These are phyloP conservation scores for Uropetala carovei DNA, from an alignment of 2,888 invertebrate species.

Conservation along the genomic window DNA sequence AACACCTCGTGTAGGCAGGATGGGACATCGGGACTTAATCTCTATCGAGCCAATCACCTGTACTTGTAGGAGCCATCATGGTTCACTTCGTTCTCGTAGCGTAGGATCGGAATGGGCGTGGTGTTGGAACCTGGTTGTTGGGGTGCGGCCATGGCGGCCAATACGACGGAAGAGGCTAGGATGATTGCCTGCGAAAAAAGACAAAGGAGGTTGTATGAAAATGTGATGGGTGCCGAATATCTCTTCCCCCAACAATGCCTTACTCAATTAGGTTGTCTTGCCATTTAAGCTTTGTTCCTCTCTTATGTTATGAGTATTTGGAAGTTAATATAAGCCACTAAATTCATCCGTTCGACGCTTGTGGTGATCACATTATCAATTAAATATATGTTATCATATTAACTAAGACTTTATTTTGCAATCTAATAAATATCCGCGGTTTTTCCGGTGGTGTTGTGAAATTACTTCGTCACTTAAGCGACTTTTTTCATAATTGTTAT, in stretches of 20 bases:
- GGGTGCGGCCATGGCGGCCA: conserved; percentile 66
- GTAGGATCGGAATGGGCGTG: conserved; percentile 79
- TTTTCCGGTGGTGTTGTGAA: too few relatives aligned
- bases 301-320: too few relatives aligned
- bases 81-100: conserved; percentile 80
- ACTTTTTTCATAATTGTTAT: too few relatives aligned
- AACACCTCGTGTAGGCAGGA: too few relatives aligned
- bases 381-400: too few relatives aligned
- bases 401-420: too few relatives aligned
- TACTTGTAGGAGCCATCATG: conserved; percentile 81
- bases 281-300: too few relatives aligned
- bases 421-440: too few relatives aligned
- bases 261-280: neutral
- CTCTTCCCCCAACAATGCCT: neutral
- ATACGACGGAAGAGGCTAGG: conserved; percentile 67
- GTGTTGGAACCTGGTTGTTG: conserved; percentile 71
- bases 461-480: too few relatives aligned
- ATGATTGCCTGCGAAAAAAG: conserved; percentile 67
- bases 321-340: too few relatives aligned
- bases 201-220: neutral
- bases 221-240: neutral
- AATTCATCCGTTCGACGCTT: too few relatives aligned
- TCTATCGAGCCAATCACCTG: conserved; percentile 71
- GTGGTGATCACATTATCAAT: too few relatives aligned
- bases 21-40: neutral